These are phyloP conservation scores for Ctenomys sociabilis DNA, from an alignment of 2,113 vertebrate species.

Conservation along the genomic window DNA sequence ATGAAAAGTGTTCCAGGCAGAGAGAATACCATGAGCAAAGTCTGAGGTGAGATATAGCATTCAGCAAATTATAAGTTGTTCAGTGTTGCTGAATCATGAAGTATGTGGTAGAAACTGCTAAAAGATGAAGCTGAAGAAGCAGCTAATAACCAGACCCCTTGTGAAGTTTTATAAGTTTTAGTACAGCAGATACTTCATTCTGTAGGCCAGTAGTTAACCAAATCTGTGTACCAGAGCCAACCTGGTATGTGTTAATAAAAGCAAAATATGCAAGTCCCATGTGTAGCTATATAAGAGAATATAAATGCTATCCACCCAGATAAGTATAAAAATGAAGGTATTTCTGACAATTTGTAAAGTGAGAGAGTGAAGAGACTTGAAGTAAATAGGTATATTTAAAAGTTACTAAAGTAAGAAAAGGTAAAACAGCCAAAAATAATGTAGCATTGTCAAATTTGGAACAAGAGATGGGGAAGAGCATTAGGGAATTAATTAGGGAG, in stretches of 20 bases:
- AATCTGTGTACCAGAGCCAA: background rate
- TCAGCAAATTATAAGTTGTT: slow-evolving; percentile 73
- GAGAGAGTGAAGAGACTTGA: background rate
- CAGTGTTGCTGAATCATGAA: slow-evolving; percentile 71
- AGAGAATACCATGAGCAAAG: slow-evolving; percentile 72
- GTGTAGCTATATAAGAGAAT: slow-evolving; percentile 29
- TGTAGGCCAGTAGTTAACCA: background rate
- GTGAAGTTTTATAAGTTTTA: background rate
- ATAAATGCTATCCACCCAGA: background rate
- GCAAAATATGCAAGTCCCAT: background rate
- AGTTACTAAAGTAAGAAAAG: slow-evolving; percentile 19
- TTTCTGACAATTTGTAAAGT: background rate
- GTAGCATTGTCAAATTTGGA: background rate
- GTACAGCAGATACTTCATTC: slow-evolving; percentile 26
- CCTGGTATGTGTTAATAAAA: background rate
- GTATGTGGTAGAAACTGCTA: slow-evolving; percentile 40
- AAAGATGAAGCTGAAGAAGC: background rate
- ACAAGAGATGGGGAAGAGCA: background rate
- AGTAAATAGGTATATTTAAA: slow-evolving; percentile 33
- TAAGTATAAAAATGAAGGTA: slow-evolving; percentile 41
- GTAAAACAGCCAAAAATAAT: background rate
- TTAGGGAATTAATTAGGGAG: background rate
- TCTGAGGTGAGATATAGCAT: slow-evolving; percentile 72
- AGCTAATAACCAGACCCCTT: background rate
- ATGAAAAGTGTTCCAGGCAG: slow-evolving; percentile 71